Base-by-base conservation (phyloP, 2,797 vertebrate species). In the Spea hammondii region DNA sequence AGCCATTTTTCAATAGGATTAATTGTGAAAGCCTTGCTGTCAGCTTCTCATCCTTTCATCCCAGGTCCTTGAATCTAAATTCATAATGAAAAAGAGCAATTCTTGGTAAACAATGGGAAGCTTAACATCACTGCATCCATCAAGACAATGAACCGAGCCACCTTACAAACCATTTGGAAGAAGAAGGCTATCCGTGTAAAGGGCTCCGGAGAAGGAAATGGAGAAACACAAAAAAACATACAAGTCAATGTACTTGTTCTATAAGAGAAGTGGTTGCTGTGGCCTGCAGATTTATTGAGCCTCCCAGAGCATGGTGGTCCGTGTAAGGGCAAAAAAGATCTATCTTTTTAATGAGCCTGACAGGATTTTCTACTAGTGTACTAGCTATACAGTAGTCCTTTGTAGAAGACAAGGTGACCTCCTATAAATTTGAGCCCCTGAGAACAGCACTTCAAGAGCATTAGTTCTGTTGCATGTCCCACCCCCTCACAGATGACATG, bases 211-310 rank as follows among this genome's bases (percentile, higher is more conserved):
- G 65, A 60, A 72, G 55, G 44, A 55, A 75, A 71, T 54, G 49
- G 64, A 32, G 83, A 57, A 10, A 50, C 14, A 13, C 74, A 79
- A 54, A 69, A 76, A 60, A 71, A 82, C 65, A 50, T 76, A 55
- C 73, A 60, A 77, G 79, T 75, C 83, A 83, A 77, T 79, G 75
- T 74, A 78, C 71, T 67, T 82, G 78, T 76, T 74, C 78, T 53
- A 65, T 77, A 59, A 77, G 70, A 77, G 75, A 82, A 82, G 75
- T 82, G 80, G 64, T 50, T 77, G 54, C 49, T 82, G 65, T 82
- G 80, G 83, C 84, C 78, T 80, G 80, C 79, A 84, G 85, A 86
- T 86, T 86, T 86, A 84, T 62, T 82, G 84, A 82, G 78, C 77
- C 79, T 81, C 84, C 79, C 64, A 78, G 80, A 83, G 80, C 79